Conservation (phyloP, 2,797 vertebrate genomes). For the Dicrostonyx torquatus region DNA sequence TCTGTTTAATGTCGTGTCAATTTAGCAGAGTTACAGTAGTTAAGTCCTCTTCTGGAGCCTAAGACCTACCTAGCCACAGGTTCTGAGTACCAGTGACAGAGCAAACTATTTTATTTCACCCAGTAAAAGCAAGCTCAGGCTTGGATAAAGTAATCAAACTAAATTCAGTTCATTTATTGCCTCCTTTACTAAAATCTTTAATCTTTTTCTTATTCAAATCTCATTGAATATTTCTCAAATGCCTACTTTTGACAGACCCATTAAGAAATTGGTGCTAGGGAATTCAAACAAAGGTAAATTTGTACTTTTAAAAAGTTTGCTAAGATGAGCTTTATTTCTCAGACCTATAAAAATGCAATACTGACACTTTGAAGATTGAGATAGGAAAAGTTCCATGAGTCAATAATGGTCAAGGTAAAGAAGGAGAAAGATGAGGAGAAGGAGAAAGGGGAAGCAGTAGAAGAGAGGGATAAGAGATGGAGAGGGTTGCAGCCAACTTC, state of each 20-base stretch:
- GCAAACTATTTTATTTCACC: background rate
- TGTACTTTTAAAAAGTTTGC: background rate
- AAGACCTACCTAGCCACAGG: background rate
- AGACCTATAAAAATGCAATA: background rate
- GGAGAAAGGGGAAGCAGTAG: background rate
- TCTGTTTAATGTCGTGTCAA: background rate
- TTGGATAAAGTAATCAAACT: background rate
- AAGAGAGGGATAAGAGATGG: background rate
- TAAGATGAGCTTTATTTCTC: background rate
- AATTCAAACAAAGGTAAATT: background rate
- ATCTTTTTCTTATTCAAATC: background rate
- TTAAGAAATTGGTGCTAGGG: background rate
- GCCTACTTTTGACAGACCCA: background rate
- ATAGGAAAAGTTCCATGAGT: background rate
- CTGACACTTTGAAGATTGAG: background rate
- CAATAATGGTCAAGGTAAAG: background rate
- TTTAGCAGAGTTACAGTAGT: background rate
- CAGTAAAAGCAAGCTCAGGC: background rate
- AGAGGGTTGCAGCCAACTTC: background rate
- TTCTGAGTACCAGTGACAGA: background rate
- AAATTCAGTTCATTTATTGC: background rate
- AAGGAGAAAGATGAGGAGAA: background rate
- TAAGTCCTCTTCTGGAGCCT: background rate
- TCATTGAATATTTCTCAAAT: conserved; percentile 1
- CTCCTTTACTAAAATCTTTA: background rate